phyloP scores from a whole-genome alignment of 2,797 vertebrate genomes.

The Lepilemur septentrionalis region DNA sequence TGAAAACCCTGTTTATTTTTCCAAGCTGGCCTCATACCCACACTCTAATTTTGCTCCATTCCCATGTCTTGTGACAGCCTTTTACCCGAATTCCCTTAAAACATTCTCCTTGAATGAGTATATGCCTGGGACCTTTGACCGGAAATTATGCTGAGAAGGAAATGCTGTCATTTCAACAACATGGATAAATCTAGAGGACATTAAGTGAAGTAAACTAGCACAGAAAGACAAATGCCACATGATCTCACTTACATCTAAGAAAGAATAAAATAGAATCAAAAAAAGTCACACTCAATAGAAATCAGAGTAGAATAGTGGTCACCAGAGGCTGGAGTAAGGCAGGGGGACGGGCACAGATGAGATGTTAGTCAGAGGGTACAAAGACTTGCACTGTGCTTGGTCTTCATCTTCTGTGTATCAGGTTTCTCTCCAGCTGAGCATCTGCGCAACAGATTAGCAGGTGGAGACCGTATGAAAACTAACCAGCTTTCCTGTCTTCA shows the following conservation, averaged over 20 bases:
- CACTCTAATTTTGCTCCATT: not conserved
- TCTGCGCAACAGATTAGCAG: not conserved
- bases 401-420: not conserved
- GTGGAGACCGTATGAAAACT: not conserved
- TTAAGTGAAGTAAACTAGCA: not conserved
- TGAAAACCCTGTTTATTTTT: not conserved
- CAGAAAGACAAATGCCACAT: not conserved
- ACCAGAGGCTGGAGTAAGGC: not conserved
- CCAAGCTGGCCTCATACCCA: not conserved
- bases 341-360: not conserved
- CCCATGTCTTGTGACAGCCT: not conserved
- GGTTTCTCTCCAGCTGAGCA: not conserved
- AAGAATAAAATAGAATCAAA: too few species aligned
- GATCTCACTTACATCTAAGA: not conserved
- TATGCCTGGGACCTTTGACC: not conserved
- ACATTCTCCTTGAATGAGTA: not conserved
- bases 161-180: not conserved
- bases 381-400: not conserved
- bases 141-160: not conserved
- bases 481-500: not conserved
- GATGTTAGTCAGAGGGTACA: not conserved
- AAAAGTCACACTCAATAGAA: not conserved
- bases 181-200: not conserved
- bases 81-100: not conserved
- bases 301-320: not conserved